Percentiles rank a stretch among this genome's conserved stretches.
Evolutionary conservation across 2,797 vertebrate species (phyloP).

Genomic region (Cryptoprocta ferox): DNA sequence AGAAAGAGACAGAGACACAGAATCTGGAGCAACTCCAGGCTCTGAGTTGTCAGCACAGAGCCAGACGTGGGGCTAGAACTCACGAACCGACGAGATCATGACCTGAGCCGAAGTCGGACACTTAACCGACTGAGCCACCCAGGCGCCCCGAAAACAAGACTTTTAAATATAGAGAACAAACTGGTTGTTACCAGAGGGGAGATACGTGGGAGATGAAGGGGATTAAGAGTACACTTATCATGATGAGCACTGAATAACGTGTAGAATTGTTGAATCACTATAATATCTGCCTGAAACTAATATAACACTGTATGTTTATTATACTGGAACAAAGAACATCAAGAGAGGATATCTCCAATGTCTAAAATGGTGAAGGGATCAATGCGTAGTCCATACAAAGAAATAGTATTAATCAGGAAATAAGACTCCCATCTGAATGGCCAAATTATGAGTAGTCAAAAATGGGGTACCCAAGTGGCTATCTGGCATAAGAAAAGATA

Average conservation of each 20-base stretch:
- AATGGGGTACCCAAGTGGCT: neutral
- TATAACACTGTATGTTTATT: neutral
- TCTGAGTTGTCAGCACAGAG: too few relatives aligned
- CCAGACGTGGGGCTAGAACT: too few relatives aligned
- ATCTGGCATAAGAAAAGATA: neutral
- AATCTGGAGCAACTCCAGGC: too few relatives aligned
- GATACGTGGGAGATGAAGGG: neutral
- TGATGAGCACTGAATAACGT: neutral
- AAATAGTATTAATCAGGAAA: neutral
- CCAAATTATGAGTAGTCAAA: neutral
- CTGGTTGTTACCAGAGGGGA: too few relatives aligned
- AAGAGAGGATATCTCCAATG: neutral
- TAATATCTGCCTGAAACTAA: neutral
- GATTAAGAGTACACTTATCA: neutral
- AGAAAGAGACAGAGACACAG: too few relatives aligned
- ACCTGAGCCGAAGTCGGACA: too few relatives aligned
- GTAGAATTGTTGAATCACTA: neutral
- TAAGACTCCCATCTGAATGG: neutral
- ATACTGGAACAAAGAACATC: neutral
- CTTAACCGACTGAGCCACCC: too few relatives aligned
- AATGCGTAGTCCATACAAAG: too few relatives aligned
- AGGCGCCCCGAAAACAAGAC: too few relatives aligned
- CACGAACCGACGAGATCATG: too few relatives aligned
- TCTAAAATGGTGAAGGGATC: neutral
- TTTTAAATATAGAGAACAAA: too few relatives aligned